A percentile compares a stretch with the other conserved stretches of the same genome.
These are phyloP conservation scores for Protaetia brevitarsis DNA, from an alignment of 1,140 invertebrate species.

Conservation along the genomic window DNA sequence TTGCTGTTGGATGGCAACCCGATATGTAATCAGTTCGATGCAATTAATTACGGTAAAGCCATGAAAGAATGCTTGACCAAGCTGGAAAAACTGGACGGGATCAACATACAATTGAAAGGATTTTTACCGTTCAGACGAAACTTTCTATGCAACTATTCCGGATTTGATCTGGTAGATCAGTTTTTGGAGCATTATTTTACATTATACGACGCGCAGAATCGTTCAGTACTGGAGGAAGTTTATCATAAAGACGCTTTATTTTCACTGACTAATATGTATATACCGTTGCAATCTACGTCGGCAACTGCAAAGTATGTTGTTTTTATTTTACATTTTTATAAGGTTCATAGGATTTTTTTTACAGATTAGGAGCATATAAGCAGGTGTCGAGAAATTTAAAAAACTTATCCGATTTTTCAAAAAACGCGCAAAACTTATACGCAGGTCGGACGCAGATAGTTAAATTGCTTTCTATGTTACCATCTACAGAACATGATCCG, in stretches of 20 bases:
- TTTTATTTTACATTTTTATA: no score
- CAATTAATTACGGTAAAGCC: constrained; percentile 69
- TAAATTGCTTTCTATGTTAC: constrained; percentile 69
- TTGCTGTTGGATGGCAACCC: constrained; percentile 77
- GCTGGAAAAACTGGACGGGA: constrained; percentile 60
- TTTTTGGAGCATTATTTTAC: constrained; percentile 81
- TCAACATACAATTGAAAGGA: constrained; percentile 49
- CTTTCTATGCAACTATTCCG: constrained; percentile 62
- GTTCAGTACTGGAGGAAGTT: constrained; percentile 71
- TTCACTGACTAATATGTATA: constrained; percentile 60
- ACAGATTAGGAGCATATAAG: constrained; percentile 40
- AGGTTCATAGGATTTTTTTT: neutral
- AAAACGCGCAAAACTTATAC: constrained; percentile 34
- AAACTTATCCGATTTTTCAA: constrained; percentile 40
- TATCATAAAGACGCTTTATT: constrained; percentile 81
- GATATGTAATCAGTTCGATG: constrained; percentile 70
- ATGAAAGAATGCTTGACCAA: constrained; percentile 36
- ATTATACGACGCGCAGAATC: constrained; percentile 76
- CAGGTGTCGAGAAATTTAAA: constrained; percentile 39
- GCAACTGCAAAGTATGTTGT: constrained; percentile 33
- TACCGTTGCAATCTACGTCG: constrained; percentile 46
- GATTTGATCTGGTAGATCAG: constrained; percentile 63
- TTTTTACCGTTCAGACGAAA: constrained; percentile 64
- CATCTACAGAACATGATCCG: constrained; percentile 76
- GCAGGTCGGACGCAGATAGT: constrained; percentile 68